Base-by-base conservation (phyloP, 1,140 invertebrate genomes). In the Thaumatotibia leucotreta region DNA sequence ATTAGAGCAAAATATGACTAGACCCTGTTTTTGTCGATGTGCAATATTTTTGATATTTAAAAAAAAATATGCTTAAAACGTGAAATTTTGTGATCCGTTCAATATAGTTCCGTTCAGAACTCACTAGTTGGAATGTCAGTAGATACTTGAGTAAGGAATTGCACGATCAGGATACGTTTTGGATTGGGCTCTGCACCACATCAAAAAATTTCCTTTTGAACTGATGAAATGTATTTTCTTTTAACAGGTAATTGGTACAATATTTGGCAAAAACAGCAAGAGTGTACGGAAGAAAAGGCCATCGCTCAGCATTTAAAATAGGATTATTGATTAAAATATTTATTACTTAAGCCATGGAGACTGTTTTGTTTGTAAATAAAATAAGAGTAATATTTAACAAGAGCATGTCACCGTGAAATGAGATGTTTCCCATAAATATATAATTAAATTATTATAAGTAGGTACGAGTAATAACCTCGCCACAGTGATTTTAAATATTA, bases 181-280 rank as follows among this genome's bases (percentile, higher is more conserved):
- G 31, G 10, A 32, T 32, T 10, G 31, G 4, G 10, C 10, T 32
- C n/a, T n/a, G n/a, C n/a, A n/a, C n/a, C n/a, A n/a, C n/a, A n/a
- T n/a, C n/a, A n/a, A n/a, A n/a, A n/a, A n/a, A n/a, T n/a, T n/a
- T n/a, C n/a, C n/a, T n/a, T n/a, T n/a, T n/a, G n/a, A n/a, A n/a
- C n/a, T n/a, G n/a, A n/a, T n/a, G n/a, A 63, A 64, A 50, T 68
- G 27, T 63, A 70, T 52, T 66, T 73, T 74, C 73, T 71, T 45
- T 80, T 84, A 74, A 68, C 86, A 94, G 83, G 94, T 94, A 63
- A 93, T 96, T 65, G 95, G 95, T 8, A 95, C 95, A 73, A 95
- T 96, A 79, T 96, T 96, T 70, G 95, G 95, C 0, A 95, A 95
- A 85, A 95, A 95, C 79, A 95, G 93, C 68, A 95, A 94, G 81